Conservation (phyloP, 2,113 vertebrate species). For the zebrafish (Danio rerio) region GRCz12tu NC_133195.1:23308501-23309000, state of each 20-base stretch:
- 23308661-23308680: slow-evolving; percentile 18
- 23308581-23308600: slow-evolving; percentile 46
- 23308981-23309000: not conserved
- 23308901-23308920: slow-evolving; percentile 96
- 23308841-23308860: slow-evolving; percentile 97
- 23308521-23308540: not conserved
- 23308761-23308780: not conserved
- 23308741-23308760: not conserved
- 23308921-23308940: slow-evolving; percentile 87
- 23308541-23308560: not conserved
- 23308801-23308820: slow-evolving; percentile 2
- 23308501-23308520: slow-evolving; percentile 29
- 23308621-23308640: slow-evolving; percentile 16
- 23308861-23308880: slow-evolving; percentile 98
- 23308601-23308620: slow-evolving; percentile 27
- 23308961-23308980: not conserved
- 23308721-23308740: not conserved
- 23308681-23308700: not conserved
- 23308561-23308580: slow-evolving; percentile 22
- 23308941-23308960: slow-evolving; percentile 83
- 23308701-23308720: not conserved
- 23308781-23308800: not conserved
- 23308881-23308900: slow-evolving; percentile 96
- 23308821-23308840: slow-evolving; percentile 90
- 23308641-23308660: slow-evolving; percentile 5